A percentile compares a stretch with the other conserved stretches of the same genome.
Conservation (phyloP, 1,140 invertebrate species). For the Drosophila athabasca region DNA sequence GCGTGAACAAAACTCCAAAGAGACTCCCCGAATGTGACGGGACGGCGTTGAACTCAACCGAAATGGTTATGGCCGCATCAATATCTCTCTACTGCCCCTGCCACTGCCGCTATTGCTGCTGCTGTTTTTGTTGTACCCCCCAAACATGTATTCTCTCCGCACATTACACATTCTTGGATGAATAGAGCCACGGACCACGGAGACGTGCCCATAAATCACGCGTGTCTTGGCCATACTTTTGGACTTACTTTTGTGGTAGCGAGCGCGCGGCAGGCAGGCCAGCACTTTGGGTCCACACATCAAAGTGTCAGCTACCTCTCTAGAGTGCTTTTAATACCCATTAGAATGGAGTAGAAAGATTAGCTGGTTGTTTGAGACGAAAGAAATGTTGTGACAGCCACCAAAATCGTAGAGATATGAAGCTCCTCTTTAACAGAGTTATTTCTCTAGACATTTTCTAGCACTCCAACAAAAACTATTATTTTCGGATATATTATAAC, state of each 20-base stretch:
- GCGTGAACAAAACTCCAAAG: conserved; percentile 52
- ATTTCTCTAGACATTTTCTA: no score
- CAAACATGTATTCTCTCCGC: neutral
- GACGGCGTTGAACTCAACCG: conserved; percentile 56
- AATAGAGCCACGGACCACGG: neutral
- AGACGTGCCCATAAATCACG: conserved; percentile 60
- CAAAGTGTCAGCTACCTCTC: conserved; percentile 63
- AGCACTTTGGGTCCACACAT: conserved; percentile 31
- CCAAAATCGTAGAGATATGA: no score
- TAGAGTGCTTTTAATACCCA: no score
- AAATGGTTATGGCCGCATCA: conserved; percentile 17
- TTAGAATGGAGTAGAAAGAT: no score
- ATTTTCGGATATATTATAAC: no score
- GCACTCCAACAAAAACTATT: no score
- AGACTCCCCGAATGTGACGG: neutral
- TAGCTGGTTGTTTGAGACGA: no score
- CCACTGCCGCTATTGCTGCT: neutral
- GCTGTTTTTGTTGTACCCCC: conserved; percentile 4
- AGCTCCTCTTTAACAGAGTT: no score
- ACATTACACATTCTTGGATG: conserved; percentile 49
- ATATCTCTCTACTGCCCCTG: conserved; percentile 1
- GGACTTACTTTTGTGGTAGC: conserved; percentile 31
- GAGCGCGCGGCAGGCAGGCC: no score
- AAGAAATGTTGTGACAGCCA: no score
- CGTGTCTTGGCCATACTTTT: conserved; percentile 53